A percentile compares a stretch with the other conserved stretches of the same genome.
Evolutionary conservation across 2,113 vertebrate species (phyloP).

Genomic region (Cinclus cinclus): DNA sequence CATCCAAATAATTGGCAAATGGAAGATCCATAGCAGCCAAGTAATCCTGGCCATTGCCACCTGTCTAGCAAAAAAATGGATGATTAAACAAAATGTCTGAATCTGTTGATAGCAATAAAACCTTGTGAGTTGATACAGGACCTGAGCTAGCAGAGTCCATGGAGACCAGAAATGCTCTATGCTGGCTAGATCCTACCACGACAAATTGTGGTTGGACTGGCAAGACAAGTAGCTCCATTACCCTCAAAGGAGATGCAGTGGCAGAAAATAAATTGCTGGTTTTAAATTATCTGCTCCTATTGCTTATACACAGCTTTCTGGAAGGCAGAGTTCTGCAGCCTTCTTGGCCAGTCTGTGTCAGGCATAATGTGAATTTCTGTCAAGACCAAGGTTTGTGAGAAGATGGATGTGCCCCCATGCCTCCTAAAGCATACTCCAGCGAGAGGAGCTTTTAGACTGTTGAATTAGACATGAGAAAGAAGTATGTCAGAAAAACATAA

Average conservation of each 20-base stretch:
- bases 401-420: neutral
- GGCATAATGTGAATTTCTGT: neutral
- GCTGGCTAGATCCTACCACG: neutral
- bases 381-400: neutral
- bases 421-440: neutral
- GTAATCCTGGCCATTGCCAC: conserved; percentile 19
- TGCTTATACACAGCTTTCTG: neutral
- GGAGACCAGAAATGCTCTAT: neutral
- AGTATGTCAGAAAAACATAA: neutral
- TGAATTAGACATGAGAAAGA: neutral
- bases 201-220: neutral
- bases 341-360: neutral
- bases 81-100: neutral
- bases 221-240: neutral
- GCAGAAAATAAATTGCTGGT: neutral
- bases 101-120: neutral
- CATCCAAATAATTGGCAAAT: conserved; percentile 20
- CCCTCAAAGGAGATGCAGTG: neutral
- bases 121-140: neutral
- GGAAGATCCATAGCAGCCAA: neutral
- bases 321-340: neutral
- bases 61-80: neutral
- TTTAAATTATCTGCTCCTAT: neutral
- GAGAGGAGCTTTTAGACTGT: neutral
- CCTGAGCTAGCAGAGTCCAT: neutral